Evolutionary conservation across 2,797 vertebrate genomes (phyloP).

Genomic region (Danio aesculapii): DNA sequence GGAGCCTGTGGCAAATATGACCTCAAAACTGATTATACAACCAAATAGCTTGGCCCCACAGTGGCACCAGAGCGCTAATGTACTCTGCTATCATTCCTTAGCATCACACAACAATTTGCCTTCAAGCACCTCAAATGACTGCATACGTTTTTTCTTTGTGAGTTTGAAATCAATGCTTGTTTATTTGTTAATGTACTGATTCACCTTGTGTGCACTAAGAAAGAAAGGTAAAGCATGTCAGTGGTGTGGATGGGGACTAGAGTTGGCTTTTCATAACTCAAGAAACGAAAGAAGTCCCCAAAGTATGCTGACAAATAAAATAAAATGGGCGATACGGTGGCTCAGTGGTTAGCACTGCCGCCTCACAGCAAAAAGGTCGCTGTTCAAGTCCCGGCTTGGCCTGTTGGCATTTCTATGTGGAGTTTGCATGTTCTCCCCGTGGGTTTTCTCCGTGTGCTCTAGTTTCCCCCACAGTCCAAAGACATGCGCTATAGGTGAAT

Average conservation of each 20-base stretch:
- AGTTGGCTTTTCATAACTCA: neutral
- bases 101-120: constrained; percentile 14
- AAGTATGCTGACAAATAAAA: too few relatives aligned
- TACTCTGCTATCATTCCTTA: constrained; percentile 17
- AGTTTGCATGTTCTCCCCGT: too few relatives aligned
- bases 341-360: too few relatives aligned
- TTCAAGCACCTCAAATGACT: constrained; percentile 23
- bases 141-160: constrained; percentile 8
- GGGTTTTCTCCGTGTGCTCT: too few relatives aligned
- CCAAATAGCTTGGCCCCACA: constrained; percentile 12
- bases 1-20: constrained; percentile 24
- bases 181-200: constrained; percentile 39
- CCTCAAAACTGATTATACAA: constrained; percentile 53
- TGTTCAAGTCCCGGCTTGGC: too few relatives aligned
- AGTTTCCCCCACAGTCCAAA: too few relatives aligned
- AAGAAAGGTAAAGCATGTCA: constrained; percentile 42
- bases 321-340: too few relatives aligned
- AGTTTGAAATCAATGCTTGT: neutral
- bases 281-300: neutral
- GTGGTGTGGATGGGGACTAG: too few relatives aligned
- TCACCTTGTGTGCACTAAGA: constrained; percentile 20
- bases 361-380: too few relatives aligned
- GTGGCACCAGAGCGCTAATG: constrained; percentile 43
- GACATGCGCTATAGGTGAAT: too few relatives aligned
- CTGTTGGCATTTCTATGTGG: too few relatives aligned